Evolutionary conservation across 2,888 invertebrate species (phyloP).

Genomic region (Lochmaea capreae): DNA sequence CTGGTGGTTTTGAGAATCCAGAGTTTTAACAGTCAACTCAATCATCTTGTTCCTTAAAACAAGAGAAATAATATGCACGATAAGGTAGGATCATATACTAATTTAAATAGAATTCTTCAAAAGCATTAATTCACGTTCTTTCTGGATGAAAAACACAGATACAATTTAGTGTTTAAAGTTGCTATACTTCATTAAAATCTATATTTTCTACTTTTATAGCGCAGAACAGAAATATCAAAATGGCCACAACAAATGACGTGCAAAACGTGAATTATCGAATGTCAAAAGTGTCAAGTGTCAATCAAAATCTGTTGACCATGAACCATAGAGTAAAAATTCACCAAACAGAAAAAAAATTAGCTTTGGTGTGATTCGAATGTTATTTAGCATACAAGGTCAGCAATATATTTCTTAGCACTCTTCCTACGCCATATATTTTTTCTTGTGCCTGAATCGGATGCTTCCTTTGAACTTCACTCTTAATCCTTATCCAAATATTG

Average conservation of each 20-base stretch:
- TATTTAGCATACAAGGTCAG: too few relatives aligned
- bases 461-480: too few relatives aligned
- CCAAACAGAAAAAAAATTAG: too few relatives aligned
- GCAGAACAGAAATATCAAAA: slow-evolving; percentile 38
- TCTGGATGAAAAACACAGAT: not conserved
- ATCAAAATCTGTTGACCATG: not conserved
- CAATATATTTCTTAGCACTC: too few relatives aligned
- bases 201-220: slow-evolving; percentile 35
- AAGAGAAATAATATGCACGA: slow-evolving; percentile 19
- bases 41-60: slow-evolving; percentile 70
- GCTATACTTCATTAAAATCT: slow-evolving; percentile 22
- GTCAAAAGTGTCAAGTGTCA: not conserved
- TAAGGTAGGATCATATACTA: slow-evolving; percentile 19
- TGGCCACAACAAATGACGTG: slow-evolving; percentile 38
- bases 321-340: too few relatives aligned
- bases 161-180: slow-evolving; percentile 14
- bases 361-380: too few relatives aligned
- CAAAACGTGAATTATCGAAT: slow-evolving; percentile 11
- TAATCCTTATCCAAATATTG: too few relatives aligned
- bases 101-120: not conserved
- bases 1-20: slow-evolving; percentile 87
- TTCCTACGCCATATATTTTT: too few relatives aligned
- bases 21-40: slow-evolving; percentile 88
- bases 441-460: too few relatives aligned
- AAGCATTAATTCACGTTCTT: not conserved